Base-by-base conservation (phyloP, 2,888 invertebrate species). In the Pristionchus entomophagus region DNA sequence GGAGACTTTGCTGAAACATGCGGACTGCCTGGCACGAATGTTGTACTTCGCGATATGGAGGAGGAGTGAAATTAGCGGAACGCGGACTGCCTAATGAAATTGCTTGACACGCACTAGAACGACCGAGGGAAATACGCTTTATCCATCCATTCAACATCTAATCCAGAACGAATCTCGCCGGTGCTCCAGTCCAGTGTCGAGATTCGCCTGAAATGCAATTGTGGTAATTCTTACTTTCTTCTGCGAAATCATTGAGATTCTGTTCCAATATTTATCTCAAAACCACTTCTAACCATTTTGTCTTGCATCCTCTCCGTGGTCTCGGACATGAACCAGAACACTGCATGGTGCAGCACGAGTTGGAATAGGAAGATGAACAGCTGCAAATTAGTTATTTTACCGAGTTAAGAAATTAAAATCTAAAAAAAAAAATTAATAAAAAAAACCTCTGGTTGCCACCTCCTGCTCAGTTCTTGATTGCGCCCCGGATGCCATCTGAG, bases 161-260 rank as follows among this genome's bases (percentile, higher is more conserved):
- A 73, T 41, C 73, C 73, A 73, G 41, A 73, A 73, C 4, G 73
- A 73, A 26, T 73, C 73, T n/a, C 41, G 73, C n/a, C 73, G 73
- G 5, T 73, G 73, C 10, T 41, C n/a, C 0, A 73, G n/a, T 1
- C 10, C 41, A 41, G n/a, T 10, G 41, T 73, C 73, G 73, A 73
- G 73, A 26, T 73, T 73, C 0, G 73, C 38, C 73, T 73, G 73
- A 45, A 45, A 73, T 3, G 10, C 12, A 62, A 32, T 62, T 8
- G 4, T 6, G 26, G 0, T 4, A 62, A 22, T 19, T n/a, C 1
- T 17, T 19, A 56, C n/a, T 56, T 17, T 56, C 19, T 8, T 14
- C 1, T 56, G 6, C 8, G 8, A 45, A 45, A 10, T 56, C n/a
- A 56, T 2, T n/a, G n/a, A 8, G 8, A 17, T 17, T 56, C n/a